These are phyloP conservation scores for Globicephala melas DNA, from an alignment of 2,113 vertebrate genomes.

Conservation along the genomic window DNA sequence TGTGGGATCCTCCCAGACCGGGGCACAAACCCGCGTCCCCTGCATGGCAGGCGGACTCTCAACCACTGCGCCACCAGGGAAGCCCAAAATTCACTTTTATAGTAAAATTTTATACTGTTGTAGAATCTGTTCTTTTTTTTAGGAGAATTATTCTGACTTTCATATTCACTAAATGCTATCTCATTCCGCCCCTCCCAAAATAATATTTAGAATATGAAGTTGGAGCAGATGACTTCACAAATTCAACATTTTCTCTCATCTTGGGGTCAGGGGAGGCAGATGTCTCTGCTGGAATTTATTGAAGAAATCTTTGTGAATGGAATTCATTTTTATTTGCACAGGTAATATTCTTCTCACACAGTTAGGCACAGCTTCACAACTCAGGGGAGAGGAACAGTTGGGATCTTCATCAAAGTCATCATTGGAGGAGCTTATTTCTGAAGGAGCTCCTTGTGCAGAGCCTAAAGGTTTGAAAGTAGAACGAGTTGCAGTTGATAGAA, in stretches of 20 bases:
- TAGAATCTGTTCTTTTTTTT: not conserved
- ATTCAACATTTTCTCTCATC: constrained; percentile 31
- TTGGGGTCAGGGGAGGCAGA: not conserved
- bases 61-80: not conserved
- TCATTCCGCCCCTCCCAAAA: constrained; percentile 21
- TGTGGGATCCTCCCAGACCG: too few species aligned
- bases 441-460: not conserved
- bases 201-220: constrained; percentile 36
- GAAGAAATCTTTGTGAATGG: constrained; percentile 53
- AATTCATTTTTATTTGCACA: constrained; percentile 43
- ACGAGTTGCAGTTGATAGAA: not conserved
- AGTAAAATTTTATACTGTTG: not conserved
- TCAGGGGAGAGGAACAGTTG: not conserved
- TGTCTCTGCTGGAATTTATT: constrained; percentile 40
- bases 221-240: constrained; percentile 36
- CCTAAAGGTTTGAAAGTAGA: not conserved
- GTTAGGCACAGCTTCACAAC: constrained; percentile 27
- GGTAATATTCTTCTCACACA: constrained; percentile 55
- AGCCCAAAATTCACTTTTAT: not conserved
- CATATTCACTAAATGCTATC: constrained; percentile 38
- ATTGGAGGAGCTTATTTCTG: not conserved
- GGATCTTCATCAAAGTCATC: constrained; percentile 61
- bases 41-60: too few species aligned
- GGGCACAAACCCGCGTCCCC: too few species aligned
- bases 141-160: constrained; percentile 30